Conservation (phyloP, 2,888 invertebrate genomes). For the Hipparchia semele region DNA sequence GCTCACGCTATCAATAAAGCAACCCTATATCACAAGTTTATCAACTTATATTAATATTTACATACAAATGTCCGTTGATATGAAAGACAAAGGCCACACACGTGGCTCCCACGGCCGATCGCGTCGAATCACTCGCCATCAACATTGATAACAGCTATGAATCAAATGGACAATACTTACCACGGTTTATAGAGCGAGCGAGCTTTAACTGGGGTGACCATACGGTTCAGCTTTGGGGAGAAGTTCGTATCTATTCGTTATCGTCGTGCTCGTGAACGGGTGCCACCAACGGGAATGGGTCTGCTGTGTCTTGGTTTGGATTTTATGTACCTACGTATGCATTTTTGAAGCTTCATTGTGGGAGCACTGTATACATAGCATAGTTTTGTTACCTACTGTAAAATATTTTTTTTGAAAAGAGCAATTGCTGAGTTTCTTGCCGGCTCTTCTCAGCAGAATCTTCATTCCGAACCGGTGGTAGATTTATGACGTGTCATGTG, state of each 20-base stretch:
- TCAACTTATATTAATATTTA: conserved; percentile 12
- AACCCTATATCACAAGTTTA: background rate
- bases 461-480: too few relatives aligned
- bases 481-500: too few relatives aligned
- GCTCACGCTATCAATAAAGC: conserved; percentile 2
- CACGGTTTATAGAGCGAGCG: conserved; percentile 69
- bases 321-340: too few relatives aligned
- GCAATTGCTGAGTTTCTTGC: too few relatives aligned
- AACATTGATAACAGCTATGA: conserved; percentile 45
- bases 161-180: conserved; percentile 56
- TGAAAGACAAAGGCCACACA: conserved; percentile 44
- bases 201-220: conserved; percentile 48
- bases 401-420: too few relatives aligned
- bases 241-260: background rate
- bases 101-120: conserved; percentile 42
- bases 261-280: too few relatives aligned
- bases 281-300: too few relatives aligned
- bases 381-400: too few relatives aligned
- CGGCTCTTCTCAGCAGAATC: too few relatives aligned
- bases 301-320: too few relatives aligned
- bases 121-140: conserved; percentile 38
- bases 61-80: conserved; percentile 3
- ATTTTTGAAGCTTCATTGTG: too few relatives aligned
- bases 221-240: background rate
- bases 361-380: too few relatives aligned